These are phyloP conservation scores for Polymixis flavicincta DNA, from an alignment of 2,888 invertebrate species.

Conservation along the genomic window DNA sequence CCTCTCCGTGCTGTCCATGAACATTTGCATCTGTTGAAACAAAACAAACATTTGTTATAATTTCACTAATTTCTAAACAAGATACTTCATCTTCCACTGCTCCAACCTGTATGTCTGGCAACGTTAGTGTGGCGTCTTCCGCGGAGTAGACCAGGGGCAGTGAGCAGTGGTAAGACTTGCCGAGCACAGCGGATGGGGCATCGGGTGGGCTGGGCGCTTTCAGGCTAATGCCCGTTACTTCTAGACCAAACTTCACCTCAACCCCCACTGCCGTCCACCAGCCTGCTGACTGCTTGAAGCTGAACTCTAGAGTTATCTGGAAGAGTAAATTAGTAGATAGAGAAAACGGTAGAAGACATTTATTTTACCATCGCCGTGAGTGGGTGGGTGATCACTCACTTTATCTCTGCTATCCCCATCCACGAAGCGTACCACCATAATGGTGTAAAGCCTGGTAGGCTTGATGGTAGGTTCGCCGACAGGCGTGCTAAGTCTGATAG, in stretches of 20 bases:
- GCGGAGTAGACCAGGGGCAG: constrained; percentile 87
- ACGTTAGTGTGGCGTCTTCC: constrained; percentile 84
- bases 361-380: not conserved
- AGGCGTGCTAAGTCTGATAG: constrained; percentile 78
- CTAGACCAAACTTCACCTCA: constrained; percentile 88
- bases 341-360: not conserved
- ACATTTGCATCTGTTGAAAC: constrained; percentile 87
- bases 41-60: constrained; percentile 44
- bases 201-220: constrained; percentile 83
- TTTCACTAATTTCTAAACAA: too few species aligned
- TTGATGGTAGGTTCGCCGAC: constrained; percentile 86
- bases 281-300: constrained; percentile 87
- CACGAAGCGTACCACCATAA: constrained; percentile 85
- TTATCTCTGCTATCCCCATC: constrained; percentile 82
- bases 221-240: constrained; percentile 81
- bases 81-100: too few species aligned
- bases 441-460: constrained; percentile 83
- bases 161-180: constrained; percentile 90
- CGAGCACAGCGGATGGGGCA: constrained; percentile 88
- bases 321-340: not conserved
- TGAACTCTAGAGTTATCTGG: constrained; percentile 90
- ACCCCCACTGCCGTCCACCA: constrained; percentile 91
- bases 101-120: constrained; percentile 89
- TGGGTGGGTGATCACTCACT: constrained; percentile 65
- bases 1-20: constrained; percentile 86